A percentile compares a stretch with the other conserved stretches of the same genome.
Evolutionary conservation across 1,140 invertebrate species (phyloP).

Genomic region (Drosophila kepulauana): DNA sequence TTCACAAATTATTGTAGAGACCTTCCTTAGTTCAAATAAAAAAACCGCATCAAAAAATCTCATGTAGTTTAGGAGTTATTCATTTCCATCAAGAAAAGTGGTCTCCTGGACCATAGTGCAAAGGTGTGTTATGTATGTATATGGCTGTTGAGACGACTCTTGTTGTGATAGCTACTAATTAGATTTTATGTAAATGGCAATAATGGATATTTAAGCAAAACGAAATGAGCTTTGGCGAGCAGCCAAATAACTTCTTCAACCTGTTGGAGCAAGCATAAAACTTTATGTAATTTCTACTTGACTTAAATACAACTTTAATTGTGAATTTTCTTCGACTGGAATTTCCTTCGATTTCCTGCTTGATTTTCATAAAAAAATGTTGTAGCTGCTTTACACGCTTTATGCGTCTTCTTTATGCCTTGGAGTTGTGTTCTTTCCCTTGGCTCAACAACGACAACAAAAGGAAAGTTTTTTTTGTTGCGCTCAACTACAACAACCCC

Average conservation of each 20-base stretch:
- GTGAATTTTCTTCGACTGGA: neutral
- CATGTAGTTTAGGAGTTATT: too few relatives aligned
- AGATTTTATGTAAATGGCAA: slow-evolving; percentile 54
- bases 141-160: slow-evolving; percentile 19
- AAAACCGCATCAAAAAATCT: too few relatives aligned
- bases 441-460: neutral
- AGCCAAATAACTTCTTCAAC: slow-evolving; percentile 9
- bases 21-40: too few relatives aligned
- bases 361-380: neutral
- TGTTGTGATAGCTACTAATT: slow-evolving; percentile 55
- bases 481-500: neutral
- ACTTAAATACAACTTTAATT: neutral
- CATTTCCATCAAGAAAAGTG: too few relatives aligned
- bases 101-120: too few relatives aligned
- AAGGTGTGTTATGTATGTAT: slow-evolving; percentile 5
- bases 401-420: neutral
- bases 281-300: neutral
- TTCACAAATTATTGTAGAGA: too few relatives aligned
- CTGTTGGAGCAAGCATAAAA: slow-evolving; percentile 4
- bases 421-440: neutral
- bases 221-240: slow-evolving; percentile 2
- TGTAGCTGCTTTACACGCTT: neutral
- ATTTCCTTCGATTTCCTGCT: too few relatives aligned
- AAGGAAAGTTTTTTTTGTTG: neutral
- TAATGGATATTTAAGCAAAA: slow-evolving; percentile 51